phyloP scores from a whole-genome alignment of 37 sponge, comb jelly and placozoan genomes.

The Theonella swinhoei region DNA sequence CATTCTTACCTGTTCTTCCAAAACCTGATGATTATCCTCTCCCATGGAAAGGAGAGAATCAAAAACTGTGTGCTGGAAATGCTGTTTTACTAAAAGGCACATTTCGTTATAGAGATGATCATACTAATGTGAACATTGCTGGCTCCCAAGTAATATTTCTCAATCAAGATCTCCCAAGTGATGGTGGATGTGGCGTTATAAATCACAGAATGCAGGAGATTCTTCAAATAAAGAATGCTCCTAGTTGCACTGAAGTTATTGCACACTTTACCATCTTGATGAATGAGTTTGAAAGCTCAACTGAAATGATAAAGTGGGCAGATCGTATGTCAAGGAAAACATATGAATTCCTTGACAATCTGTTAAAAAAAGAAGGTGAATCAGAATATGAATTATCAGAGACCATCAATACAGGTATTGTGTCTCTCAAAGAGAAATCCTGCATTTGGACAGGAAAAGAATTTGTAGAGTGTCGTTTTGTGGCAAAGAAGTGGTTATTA shows the following conservation, averaged over 20 bases:
- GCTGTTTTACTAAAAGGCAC: constrained; percentile 22
- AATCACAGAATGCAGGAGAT: background rate
- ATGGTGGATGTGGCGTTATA: constrained; percentile 32
- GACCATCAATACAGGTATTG: background rate
- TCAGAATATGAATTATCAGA: background rate
- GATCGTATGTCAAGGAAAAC: constrained; percentile 9
- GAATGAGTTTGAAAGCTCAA: background rate
- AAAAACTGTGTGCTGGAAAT: background rate
- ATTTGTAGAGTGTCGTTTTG: constrained; percentile 16
- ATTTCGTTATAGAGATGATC: background rate
- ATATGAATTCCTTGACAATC: constrained; percentile 20
- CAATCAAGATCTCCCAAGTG: background rate
- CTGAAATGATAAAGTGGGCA: background rate
- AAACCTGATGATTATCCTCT: constrained; percentile 41
- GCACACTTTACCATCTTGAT: constrained; percentile 27
- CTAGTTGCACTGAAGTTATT: constrained; percentile 26
- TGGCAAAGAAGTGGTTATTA: constrained; percentile 3
- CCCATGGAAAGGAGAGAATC: constrained; percentile 23
- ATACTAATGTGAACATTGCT: background rate
- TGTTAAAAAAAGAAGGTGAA: background rate
- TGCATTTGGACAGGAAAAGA: constrained; percentile 48
- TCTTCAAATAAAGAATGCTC: constrained; percentile 8
- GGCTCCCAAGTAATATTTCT: constrained; percentile 34
- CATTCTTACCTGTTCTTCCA: constrained; percentile 52
- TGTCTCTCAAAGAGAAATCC: background rate